Conservation (phyloP, 2,888 invertebrate genomes). For the Bellardia bayeri region DNA sequence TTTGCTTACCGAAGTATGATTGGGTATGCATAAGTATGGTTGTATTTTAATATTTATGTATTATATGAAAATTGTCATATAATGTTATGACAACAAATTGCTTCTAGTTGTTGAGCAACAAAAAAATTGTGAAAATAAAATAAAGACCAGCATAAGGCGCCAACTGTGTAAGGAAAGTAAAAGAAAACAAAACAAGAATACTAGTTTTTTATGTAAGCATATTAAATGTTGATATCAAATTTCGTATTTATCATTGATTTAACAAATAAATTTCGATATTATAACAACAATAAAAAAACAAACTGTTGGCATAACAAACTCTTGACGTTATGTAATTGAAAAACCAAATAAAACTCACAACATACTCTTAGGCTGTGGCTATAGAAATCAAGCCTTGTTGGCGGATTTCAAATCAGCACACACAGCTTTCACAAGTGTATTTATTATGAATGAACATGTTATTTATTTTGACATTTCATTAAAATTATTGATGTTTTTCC, state of each 20-base stretch:
- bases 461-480: constrained; percentile 28
- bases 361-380: constrained; percentile 25
- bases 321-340: neutral
- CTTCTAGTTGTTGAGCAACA: constrained; percentile 29
- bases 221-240: constrained; percentile 51
- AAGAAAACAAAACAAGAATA: neutral
- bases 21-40: constrained; percentile 24
- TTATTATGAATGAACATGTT: constrained; percentile 9
- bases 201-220: constrained; percentile 15
- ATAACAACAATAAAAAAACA: neutral
- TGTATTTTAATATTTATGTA: constrained; percentile 47
- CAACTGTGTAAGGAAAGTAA: constrained; percentile 18
- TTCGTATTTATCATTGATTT: constrained; percentile 48
- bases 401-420: neutral
- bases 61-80: constrained; percentile 61
- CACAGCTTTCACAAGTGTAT: neutral
- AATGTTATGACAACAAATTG: constrained; percentile 63
- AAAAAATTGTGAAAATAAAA: neutral
- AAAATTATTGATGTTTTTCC: constrained; percentile 28
- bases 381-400: neutral
- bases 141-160: constrained; percentile 44
- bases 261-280: constrained; percentile 20
- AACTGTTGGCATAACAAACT: neutral
- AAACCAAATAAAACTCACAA: constrained; percentile 1
- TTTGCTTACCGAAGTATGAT: constrained; percentile 6